Conservation (phyloP, 2,797 vertebrate genomes). For the Gallinago nigripennis region DNA sequence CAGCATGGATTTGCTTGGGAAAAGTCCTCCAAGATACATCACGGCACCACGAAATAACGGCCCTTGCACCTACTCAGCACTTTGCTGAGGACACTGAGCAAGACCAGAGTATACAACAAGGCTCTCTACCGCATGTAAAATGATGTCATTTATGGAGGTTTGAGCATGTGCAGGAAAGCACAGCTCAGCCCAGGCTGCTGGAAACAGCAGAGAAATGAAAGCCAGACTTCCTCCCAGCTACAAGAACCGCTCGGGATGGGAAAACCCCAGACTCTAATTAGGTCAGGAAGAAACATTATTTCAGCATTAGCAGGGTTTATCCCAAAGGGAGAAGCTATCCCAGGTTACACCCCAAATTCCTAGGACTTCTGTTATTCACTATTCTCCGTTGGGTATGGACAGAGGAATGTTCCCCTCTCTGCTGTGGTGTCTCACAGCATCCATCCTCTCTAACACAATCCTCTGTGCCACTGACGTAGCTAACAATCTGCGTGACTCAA, state of each 20-base stretch:
- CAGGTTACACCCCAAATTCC: conserved; percentile 55
- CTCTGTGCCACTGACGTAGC: neutral
- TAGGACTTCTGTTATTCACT: neutral
- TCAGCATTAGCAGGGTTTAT: conserved; percentile 64
- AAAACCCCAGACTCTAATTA: conserved; percentile 66
- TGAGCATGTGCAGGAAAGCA: conserved; percentile 41
- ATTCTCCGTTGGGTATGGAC: rapidly evolving
- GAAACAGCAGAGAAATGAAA: conserved; percentile 62
- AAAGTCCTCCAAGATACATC: neutral
- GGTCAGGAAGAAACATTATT: conserved; percentile 63
- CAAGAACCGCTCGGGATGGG: conserved; percentile 33
- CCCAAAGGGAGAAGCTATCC: conserved; percentile 55
- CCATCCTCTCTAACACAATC: neutral
- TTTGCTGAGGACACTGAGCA: neutral
- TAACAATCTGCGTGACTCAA: neutral
- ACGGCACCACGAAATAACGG: neutral
- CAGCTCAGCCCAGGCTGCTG: conserved; percentile 3
- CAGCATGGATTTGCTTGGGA: neutral
- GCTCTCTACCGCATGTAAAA: conserved; percentile 13
- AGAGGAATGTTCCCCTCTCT: neutral
- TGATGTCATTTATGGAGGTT: conserved; percentile 50
- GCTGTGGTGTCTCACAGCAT: neutral
- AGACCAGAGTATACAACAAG: neutral
- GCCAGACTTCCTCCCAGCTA: conserved; percentile 62
- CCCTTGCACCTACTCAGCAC: neutral